phyloP scores from a whole-genome alignment of 1,140 invertebrate species.

The Notospermus geniculatus region DNA sequence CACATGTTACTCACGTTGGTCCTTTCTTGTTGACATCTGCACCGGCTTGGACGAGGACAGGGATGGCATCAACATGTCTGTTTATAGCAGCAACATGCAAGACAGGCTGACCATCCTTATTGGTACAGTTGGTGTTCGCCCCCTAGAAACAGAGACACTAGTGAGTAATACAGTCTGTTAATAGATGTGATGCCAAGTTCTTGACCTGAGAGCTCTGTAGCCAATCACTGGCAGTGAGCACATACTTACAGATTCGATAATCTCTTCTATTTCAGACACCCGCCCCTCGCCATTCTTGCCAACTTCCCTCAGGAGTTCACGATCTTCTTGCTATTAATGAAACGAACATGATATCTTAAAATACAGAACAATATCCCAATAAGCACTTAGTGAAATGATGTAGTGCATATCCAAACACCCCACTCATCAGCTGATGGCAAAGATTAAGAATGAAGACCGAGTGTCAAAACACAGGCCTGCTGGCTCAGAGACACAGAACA shows the following conservation, averaged over 20 bases:
- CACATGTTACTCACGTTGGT: conserved; percentile 31
- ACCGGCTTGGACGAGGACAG: conserved; percentile 44
- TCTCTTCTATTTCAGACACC: conserved; percentile 40
- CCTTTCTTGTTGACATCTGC: conserved; percentile 51
- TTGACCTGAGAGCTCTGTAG: too few species aligned
- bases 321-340: conserved; percentile 30
- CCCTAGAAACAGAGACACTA: conserved; percentile 34
- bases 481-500: too few species aligned
- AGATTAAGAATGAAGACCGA: too few species aligned
- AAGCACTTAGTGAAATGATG: too few species aligned
- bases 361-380: too few species aligned
- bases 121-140: conserved; percentile 50
- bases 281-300: conserved; percentile 45
- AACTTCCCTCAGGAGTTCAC: conserved; percentile 47
- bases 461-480: too few species aligned
- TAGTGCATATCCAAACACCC: too few species aligned
- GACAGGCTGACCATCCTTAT: conserved; percentile 48
- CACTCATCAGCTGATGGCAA: too few species aligned
- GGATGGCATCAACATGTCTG: conserved; percentile 44
- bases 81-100: conserved; percentile 51
- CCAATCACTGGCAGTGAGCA: background rate
- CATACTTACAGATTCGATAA: conserved; percentile 49
- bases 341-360: too few species aligned
- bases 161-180: background rate
- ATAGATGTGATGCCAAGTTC: conserved; percentile 7